A percentile compares a stretch with the other conserved stretches of the same genome.
Conservation (phyloP, 1,140 invertebrate genomes). For the Dinoponera quadriceps region DNA sequence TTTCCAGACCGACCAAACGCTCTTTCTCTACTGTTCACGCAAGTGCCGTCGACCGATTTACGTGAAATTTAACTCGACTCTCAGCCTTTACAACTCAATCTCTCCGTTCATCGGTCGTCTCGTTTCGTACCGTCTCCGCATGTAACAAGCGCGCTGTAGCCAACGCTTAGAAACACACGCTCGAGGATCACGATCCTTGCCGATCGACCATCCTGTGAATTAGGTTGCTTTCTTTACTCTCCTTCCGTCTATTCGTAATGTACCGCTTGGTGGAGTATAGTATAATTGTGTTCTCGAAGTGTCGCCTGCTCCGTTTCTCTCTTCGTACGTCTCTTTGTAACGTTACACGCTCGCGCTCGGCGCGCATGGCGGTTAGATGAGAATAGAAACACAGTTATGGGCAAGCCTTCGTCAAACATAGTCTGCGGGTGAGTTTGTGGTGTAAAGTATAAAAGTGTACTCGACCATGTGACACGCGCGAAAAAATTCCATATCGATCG, state of each 20-base stretch:
- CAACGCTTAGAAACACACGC: background rate
- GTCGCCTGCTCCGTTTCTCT: slow-evolving; percentile 48
- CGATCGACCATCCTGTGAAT: slow-evolving; percentile 68
- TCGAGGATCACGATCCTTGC: slow-evolving; percentile 20
- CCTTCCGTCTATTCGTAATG: slow-evolving; percentile 31
- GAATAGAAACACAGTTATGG: slow-evolving; percentile 70
- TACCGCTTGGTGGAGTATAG: slow-evolving; percentile 29
- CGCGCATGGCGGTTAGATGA: slow-evolving; percentile 23
- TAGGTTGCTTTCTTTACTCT: slow-evolving; percentile 70
- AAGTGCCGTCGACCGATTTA: slow-evolving; percentile 1
- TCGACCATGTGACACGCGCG: background rate
- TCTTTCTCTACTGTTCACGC: background rate
- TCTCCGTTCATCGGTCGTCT: background rate
- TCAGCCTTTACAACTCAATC: background rate
- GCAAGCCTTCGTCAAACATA: slow-evolving; percentile 70
- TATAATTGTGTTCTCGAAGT: slow-evolving; percentile 27
- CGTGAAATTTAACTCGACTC: background rate
- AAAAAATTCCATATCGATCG: background rate
- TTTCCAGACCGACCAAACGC: slow-evolving; percentile 35
- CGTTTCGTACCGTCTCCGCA: slow-evolving; percentile 19
- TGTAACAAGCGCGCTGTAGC: background rate
- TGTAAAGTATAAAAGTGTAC: slow-evolving; percentile 20
- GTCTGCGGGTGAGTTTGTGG: slow-evolving; percentile 64
- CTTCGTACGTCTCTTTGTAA: slow-evolving; percentile 7
- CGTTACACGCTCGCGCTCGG: slow-evolving; percentile 12